phyloP scores from a whole-genome alignment of 2,113 vertebrate species.

The Tylochromis polylepis region DNA sequence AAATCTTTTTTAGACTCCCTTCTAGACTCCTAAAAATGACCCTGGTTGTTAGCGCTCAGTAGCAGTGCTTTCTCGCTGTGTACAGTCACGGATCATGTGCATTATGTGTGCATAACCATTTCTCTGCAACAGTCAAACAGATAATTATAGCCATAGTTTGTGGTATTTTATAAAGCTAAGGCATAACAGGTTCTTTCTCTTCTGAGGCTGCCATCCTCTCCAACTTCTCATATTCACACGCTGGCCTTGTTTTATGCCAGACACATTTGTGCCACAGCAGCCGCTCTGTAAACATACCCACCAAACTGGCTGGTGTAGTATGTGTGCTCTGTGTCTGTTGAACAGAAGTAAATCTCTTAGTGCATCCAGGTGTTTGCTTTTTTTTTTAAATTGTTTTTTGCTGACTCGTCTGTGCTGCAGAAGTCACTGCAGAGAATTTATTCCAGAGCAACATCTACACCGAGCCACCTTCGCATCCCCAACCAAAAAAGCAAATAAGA shows the following conservation, averaged over 20 bases:
- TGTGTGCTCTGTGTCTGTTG: slow-evolving; percentile 1
- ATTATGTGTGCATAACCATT: neutral
- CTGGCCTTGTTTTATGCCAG: slow-evolving; percentile 14
- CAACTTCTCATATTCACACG: slow-evolving; percentile 5
- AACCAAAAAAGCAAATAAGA: slow-evolving; percentile 40
- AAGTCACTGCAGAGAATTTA: neutral
- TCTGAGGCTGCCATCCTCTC: slow-evolving; percentile 5
- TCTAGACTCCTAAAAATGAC: neutral
- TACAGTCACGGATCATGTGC: slow-evolving; percentile 10
- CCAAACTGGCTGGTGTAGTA: neutral
- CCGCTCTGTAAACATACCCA: slow-evolving; percentile 40
- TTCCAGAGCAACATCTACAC: slow-evolving; percentile 20
- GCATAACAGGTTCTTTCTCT: slow-evolving; percentile 21
- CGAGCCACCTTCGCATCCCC: neutral
- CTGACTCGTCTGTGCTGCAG: slow-evolving; percentile 36
- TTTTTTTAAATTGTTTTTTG: neutral
- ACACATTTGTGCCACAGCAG: slow-evolving; percentile 37
- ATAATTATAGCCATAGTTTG: slow-evolving; percentile 29
- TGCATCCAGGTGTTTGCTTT: slow-evolving; percentile 32
- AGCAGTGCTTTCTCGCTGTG: neutral
- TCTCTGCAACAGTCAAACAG: slow-evolving; percentile 9
- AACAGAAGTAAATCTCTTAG: slow-evolving; percentile 19
- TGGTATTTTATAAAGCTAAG: neutral
- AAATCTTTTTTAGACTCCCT: neutral
- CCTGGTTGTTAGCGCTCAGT: neutral